A percentile compares a stretch with the other conserved stretches of the same genome.
phyloP scores from a whole-genome alignment of 2,113 vertebrate species.

The Ceyx margarethae region DNA sequence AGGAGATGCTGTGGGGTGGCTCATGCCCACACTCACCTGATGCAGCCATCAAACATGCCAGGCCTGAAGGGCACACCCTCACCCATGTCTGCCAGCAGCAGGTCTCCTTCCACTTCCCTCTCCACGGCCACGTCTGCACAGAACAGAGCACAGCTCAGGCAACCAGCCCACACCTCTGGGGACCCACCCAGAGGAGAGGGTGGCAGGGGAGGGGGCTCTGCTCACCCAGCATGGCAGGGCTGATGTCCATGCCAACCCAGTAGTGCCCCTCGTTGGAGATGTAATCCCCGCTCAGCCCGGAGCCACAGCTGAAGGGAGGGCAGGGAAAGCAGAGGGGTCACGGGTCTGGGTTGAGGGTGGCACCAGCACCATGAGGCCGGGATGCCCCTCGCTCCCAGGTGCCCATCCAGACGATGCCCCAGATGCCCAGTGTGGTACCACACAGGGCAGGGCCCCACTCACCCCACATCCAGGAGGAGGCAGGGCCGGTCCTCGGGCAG shows the following conservation, averaged over 20 bases:
- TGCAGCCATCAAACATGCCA: constrained; percentile 91
- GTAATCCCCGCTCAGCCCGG: constrained; percentile 92
- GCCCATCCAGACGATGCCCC: accelerated
- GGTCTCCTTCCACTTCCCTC: constrained; percentile 90
- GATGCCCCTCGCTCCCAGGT: not conserved
- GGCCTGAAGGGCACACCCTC: constrained; percentile 90
- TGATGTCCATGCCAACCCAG: constrained; percentile 96
- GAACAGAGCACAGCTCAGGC: not conserved
- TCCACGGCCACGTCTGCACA: constrained; percentile 87
- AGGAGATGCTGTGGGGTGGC: accelerated
- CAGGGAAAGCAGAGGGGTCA: accelerated
- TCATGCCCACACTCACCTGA: constrained; percentile 78
- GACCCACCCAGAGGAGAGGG: too few species aligned
- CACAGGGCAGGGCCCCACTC: not conserved
- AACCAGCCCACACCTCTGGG: not conserved
- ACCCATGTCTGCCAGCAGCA: constrained; percentile 90
- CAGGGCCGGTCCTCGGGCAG: constrained; percentile 84
- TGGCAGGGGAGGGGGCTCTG: not conserved
- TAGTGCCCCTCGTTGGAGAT: constrained; percentile 88
- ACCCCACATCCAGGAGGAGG: constrained; percentile 92
- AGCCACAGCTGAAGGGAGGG: constrained; percentile 83
- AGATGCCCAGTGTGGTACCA: accelerated
- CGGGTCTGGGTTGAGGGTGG: accelerated
- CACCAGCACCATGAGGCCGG: accelerated
- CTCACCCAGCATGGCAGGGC: constrained; percentile 92